Percentiles rank a stretch among this genome's conserved stretches.
Conservation (phyloP, 2,113 vertebrate species). For the Hypanus sabinus region DNA sequence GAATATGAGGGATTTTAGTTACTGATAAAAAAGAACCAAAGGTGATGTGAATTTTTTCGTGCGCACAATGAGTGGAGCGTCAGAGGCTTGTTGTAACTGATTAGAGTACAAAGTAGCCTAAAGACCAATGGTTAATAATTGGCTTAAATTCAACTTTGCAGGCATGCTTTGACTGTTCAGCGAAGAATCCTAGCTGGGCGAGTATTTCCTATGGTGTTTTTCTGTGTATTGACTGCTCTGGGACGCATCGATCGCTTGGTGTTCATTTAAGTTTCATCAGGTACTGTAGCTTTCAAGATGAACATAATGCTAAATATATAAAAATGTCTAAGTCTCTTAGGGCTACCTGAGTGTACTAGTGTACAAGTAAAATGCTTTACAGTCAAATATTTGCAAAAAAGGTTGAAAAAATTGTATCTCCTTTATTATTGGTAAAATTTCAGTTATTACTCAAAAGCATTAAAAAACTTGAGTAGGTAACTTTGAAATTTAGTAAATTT, state of each 20-base stretch:
- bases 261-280: conserved; percentile 90
- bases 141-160: conserved; percentile 45
- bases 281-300: conserved; percentile 46
- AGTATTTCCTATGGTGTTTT: conserved; percentile 94
- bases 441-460: not conserved
- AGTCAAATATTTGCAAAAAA: not conserved
- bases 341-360: no score
- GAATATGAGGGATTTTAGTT: no score
- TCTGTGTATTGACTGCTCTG: conserved; percentile 91
- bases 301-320: not conserved
- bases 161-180: conserved; percentile 87
- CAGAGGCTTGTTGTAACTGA: not conserved
- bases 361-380: not conserved
- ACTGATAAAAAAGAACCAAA: no score
- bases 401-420: not conserved
- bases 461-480: not conserved
- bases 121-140: not conserved
- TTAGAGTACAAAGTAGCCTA: not conserved
- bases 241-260: conserved; percentile 83
- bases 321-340: not conserved
- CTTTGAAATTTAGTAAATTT: not conserved
- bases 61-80: no score
- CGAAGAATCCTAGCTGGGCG: conserved; percentile 95
- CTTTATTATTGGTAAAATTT: not conserved
- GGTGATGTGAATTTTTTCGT: no score